A percentile compares a stretch with the other conserved stretches of the same genome.
These are phyloP conservation scores for Drosophila fulvimacula DNA, from an alignment of 2,888 invertebrate genomes.

Conservation along the genomic window DNA sequence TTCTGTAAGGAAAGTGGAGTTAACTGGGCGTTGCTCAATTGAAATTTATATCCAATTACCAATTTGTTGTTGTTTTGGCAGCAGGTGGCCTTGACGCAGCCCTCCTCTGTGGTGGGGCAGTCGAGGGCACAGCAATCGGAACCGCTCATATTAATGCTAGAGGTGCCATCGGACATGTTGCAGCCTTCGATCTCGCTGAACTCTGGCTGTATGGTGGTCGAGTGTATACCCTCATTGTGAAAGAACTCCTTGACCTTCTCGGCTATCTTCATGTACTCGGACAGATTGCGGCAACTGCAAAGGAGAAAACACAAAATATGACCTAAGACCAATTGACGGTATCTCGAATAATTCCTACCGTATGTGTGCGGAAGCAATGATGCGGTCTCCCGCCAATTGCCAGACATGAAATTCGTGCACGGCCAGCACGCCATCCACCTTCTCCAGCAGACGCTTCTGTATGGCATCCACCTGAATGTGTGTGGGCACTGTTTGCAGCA, in stretches of 20 bases:
- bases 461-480: constrained; percentile 98
- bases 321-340: neutral
- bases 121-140: constrained; percentile 91
- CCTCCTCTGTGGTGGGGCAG: constrained; percentile 93
- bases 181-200: constrained; percentile 92
- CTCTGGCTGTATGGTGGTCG: constrained; percentile 99
- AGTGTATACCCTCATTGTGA: constrained; percentile 99
- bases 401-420: constrained; percentile 99
- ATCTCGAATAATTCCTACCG: constrained; percentile 86
- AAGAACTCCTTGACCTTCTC: constrained; percentile 98
- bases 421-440: constrained; percentile 96
- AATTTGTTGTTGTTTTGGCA: constrained; percentile 86
- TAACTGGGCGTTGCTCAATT: neutral
- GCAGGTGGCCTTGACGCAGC: constrained; percentile 94
- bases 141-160: constrained; percentile 85
- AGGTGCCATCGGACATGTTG: constrained; percentile 84
- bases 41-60: constrained; percentile 46
- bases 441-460: constrained; percentile 93
- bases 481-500: constrained; percentile 99
- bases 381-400: constrained; percentile 98
- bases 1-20: constrained; percentile 69
- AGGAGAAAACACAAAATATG: constrained; percentile 18
- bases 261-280: constrained; percentile 98
- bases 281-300: constrained; percentile 93
- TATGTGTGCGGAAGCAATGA: constrained; percentile 98